A percentile compares a stretch with the other conserved stretches of the same genome.
These are phyloP conservation scores for Carcina quercana DNA, from an alignment of 2,888 invertebrate genomes.

Conservation along the genomic window DNA sequence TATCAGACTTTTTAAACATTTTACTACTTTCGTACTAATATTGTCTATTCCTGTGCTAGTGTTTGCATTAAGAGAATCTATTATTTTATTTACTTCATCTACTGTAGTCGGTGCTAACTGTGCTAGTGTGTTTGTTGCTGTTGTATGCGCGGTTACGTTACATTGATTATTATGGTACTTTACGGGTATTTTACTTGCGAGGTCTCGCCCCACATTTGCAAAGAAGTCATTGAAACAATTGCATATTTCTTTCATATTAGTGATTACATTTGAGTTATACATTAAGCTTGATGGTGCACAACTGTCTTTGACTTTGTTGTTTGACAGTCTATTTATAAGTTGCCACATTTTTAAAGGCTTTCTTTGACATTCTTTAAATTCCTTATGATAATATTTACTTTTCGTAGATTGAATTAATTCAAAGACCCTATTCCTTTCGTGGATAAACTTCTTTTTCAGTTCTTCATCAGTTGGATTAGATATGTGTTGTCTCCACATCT, in stretches of 20 bases:
- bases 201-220: constrained; percentile 7
- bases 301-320: constrained; percentile 2
- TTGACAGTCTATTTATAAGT: constrained; percentile 5
- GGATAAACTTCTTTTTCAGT: constrained; percentile 4
- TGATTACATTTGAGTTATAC: constrained; percentile 1
- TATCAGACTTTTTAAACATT: background rate
- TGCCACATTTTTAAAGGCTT: constrained; percentile 7
- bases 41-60: background rate
- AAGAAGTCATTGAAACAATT: constrained; percentile 15
- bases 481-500: background rate
- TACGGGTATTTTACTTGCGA: constrained; percentile 13
- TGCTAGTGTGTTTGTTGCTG: background rate
- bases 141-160: background rate
- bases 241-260: constrained; percentile 11
- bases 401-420: background rate
- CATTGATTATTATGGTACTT: constrained; percentile 3
- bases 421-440: background rate
- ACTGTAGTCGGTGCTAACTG: background rate
- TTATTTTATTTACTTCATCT: constrained; percentile 3
- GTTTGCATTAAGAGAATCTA: constrained; percentile 2
- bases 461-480: constrained; percentile 9
- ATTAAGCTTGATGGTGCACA: constrained; percentile 9
- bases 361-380: background rate
- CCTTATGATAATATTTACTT: background rate
- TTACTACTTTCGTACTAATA: background rate